A percentile compares a stretch with the other conserved stretches of the same genome.
These are phyloP conservation scores for Drosophila willistoni DNA, from an alignment of 1,140 invertebrate species.

Conservation along the genomic window DNA sequence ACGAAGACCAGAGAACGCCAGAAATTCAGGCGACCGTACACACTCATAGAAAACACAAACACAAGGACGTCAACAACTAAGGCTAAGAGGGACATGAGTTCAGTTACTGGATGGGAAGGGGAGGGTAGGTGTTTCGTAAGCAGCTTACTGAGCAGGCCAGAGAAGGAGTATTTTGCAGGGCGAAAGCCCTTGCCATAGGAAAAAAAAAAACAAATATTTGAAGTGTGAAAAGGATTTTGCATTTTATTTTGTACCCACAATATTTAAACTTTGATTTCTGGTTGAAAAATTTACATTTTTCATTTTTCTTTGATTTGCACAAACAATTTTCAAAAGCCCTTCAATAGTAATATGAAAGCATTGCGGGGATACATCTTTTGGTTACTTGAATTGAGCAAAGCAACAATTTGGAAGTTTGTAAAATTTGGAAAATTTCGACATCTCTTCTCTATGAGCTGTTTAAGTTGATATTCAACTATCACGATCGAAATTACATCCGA, in stretches of 20 bases:
- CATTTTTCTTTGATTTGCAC: slow-evolving; percentile 5
- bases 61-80: slow-evolving; percentile 1
- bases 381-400: background rate
- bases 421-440: too few relatives aligned
- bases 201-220: background rate
- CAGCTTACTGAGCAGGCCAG: background rate
- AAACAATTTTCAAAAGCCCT: background rate
- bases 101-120: background rate
- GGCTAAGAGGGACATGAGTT: slow-evolving; percentile 1
- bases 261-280: slow-evolving; percentile 1
- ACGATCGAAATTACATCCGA: too few relatives aligned
- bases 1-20: slow-evolving; percentile 4
- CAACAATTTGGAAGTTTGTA: background rate
- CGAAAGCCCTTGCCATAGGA: background rate
- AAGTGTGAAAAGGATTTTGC: slow-evolving; percentile 11
- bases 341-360: background rate
- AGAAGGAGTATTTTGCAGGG: background rate
- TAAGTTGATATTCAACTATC: too few relatives aligned
- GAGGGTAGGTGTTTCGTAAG: background rate
- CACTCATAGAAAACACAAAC: background rate
- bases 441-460: too few relatives aligned
- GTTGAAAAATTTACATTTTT: slow-evolving; percentile 2
- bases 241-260: background rate
- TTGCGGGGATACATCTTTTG: background rate
- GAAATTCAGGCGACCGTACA: background rate